A percentile compares a stretch with the other conserved stretches of the same genome.
Evolutionary conservation across 2,113 vertebrate species (phyloP).

Genomic region (Naja naja): DNA sequence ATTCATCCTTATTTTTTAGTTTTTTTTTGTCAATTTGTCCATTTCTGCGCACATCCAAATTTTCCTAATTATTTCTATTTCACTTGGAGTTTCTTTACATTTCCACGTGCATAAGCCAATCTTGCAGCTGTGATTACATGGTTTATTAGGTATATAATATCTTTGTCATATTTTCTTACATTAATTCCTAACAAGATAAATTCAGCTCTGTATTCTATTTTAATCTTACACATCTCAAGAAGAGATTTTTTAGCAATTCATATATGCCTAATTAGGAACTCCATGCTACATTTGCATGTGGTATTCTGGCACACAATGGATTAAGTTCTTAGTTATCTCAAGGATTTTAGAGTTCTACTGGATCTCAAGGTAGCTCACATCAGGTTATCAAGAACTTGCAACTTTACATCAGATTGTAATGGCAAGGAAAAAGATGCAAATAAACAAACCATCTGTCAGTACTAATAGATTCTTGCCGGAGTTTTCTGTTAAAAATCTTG

Average conservation of each 20-base stretch:
- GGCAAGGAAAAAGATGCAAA: neutral
- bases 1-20: too few relatives aligned
- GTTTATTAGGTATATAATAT: too few relatives aligned
- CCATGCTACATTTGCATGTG: neutral
- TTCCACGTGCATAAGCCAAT: too few relatives aligned
- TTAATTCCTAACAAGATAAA: too few relatives aligned
- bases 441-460: neutral
- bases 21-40: too few relatives aligned
- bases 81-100: too few relatives aligned
- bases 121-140: too few relatives aligned
- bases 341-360: neutral
- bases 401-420: neutral
- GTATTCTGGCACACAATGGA: neutral
- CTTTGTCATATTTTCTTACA: too few relatives aligned
- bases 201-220: too few relatives aligned
- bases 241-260: neutral
- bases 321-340: neutral
- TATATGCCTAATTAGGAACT: neutral
- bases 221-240: too few relatives aligned
- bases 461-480: neutral
- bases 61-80: too few relatives aligned
- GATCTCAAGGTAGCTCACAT: neutral
- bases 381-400: neutral
- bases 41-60: too few relatives aligned
- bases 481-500: neutral